Percentiles rank a stretch among this genome's conserved stretches.
Conservation (phyloP, 2,113 vertebrate genomes). For the Laterallus jamaicensis region DNA sequence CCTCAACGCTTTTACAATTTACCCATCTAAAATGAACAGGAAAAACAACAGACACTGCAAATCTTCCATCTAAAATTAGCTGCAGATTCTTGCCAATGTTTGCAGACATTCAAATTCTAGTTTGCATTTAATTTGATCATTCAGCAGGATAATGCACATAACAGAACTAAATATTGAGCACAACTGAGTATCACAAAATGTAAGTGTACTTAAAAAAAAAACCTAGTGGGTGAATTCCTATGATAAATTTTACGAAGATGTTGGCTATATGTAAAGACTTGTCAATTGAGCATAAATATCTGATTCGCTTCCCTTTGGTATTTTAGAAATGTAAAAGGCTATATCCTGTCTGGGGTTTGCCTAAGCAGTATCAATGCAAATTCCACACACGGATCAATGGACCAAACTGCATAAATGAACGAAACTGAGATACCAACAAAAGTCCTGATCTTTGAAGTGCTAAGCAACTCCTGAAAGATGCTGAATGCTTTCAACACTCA, state of each 20-base stretch:
- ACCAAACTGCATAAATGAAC: slow-evolving; percentile 57
- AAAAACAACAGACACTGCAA: slow-evolving; percentile 85
- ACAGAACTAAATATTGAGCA: slow-evolving; percentile 85
- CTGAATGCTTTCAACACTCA: slow-evolving; percentile 33
- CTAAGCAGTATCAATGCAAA: slow-evolving; percentile 52
- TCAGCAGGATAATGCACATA: slow-evolving; percentile 84
- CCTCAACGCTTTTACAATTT: slow-evolving; percentile 75
- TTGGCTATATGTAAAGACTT: slow-evolving; percentile 70
- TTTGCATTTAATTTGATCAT: slow-evolving; percentile 85
- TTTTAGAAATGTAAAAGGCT: slow-evolving; percentile 69
- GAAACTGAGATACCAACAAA: slow-evolving; percentile 59
- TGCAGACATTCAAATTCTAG: slow-evolving; percentile 85
- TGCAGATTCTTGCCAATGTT: slow-evolving; percentile 85
- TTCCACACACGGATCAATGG: slow-evolving; percentile 49
- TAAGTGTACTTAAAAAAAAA: slow-evolving; percentile 80
- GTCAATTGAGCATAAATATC: slow-evolving; percentile 74
- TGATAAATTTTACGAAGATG: slow-evolving; percentile 73
- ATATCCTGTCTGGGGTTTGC: slow-evolving; percentile 48
- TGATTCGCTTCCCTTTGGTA: slow-evolving; percentile 68
- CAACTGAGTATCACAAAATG: slow-evolving; percentile 80
- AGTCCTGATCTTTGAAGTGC: slow-evolving; percentile 54
- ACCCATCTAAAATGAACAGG: slow-evolving; percentile 78
- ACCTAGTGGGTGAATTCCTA: slow-evolving; percentile 74
- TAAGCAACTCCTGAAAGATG: slow-evolving; percentile 58
- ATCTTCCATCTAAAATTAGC: slow-evolving; percentile 85